Base-by-base conservation (phyloP, 2,888 invertebrate genomes). In the Napeogenes sylphis region DNA sequence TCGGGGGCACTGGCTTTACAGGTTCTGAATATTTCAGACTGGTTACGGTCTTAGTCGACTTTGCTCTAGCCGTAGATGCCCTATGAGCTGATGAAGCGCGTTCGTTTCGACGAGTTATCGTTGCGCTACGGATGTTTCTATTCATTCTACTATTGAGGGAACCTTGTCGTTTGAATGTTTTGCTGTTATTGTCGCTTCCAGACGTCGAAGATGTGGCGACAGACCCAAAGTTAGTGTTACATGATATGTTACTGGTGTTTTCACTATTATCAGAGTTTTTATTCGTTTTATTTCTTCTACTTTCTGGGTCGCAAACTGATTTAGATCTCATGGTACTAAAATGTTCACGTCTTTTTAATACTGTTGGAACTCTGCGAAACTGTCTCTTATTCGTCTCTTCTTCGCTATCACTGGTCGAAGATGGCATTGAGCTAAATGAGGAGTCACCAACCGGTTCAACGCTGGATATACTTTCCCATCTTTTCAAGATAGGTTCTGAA, bases 361-460 rank as follows among this genome's bases (percentile, higher is more conserved):
- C 85, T 38, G 91, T 91, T 8, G 89, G 87, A 63, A 80, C 76
- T 10, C 91, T 81, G 61, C 85, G 78, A n/a, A 85, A 67, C 54
- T 80, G 81, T 69, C 78, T 80, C 73, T 88, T 87, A 61, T 80
- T 83, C 5, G 76, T 75, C 68, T 90, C 87, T 67, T 88, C 87
- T 73, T 92, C 86, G 73, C 86, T 91, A 21, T 91, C 91, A 67
- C 90, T 91, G 38, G 83, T 82, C 1, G 90, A 89, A 35, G 89
- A 86, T 58, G 92, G 92, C 56, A 92, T 82, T 51, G 92, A 93
- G 71, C 93, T 93, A 60, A 92, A 91, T 45, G 93, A 93, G 53
- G 93, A 94, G 82, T 95, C 94, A 35, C 94, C 89, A 69, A 94
- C 92, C 14, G 94, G 94, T 58, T 94, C 94, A 30, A 94, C 90